These are phyloP conservation scores for Oasisia sp. DNA, from an alignment of 2,888 invertebrate species.

Conservation along the genomic window DNA sequence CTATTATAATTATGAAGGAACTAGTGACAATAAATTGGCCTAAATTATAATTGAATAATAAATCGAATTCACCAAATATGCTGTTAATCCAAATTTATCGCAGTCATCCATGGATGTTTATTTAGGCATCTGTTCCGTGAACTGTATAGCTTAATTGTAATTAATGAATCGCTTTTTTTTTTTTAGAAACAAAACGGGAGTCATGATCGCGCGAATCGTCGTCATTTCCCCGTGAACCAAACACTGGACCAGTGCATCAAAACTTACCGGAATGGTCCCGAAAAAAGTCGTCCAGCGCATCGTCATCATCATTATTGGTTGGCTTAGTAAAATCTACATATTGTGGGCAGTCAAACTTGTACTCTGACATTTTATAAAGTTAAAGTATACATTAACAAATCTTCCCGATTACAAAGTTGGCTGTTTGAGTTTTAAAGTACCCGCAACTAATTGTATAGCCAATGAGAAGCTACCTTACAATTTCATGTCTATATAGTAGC, in stretches of 20 bases:
- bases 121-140: no score
- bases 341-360: background rate
- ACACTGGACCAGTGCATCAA: background rate
- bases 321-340: background rate
- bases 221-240: background rate
- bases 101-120: no score
- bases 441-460: slow-evolving; percentile 6
- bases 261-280: background rate
- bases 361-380: background rate
- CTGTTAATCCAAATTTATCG: no score
- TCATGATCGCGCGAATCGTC: no score
- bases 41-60: no score
- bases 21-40: no score
- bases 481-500: background rate
- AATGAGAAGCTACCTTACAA: slow-evolving; percentile 17
- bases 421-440: slow-evolving; percentile 17
- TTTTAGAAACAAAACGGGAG: no score
- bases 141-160: no score
- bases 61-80: no score
- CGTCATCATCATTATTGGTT: background rate
- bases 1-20: no score
- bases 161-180: no score
- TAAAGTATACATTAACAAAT: background rate
- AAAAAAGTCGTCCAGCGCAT: background rate
- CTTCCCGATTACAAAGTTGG: background rate